phyloP scores from a whole-genome alignment of 2,113 vertebrate species.

The Oplegnathus fasciatus region DNA sequence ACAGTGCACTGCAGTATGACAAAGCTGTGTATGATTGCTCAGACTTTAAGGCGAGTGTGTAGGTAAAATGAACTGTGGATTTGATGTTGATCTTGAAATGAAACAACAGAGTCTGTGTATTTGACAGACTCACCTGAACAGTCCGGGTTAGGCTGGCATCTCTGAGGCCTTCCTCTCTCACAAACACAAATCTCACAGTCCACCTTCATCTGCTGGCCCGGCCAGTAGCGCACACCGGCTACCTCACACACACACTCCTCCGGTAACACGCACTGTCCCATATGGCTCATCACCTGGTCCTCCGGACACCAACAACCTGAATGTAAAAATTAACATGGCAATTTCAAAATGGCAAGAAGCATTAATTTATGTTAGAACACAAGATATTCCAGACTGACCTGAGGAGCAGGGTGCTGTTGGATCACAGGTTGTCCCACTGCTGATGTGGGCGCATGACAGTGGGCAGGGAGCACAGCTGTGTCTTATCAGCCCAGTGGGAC shows the following conservation, averaged over 20 bases:
- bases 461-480: slow-evolving; percentile 87
- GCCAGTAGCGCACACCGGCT: slow-evolving; percentile 80
- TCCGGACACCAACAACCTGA: slow-evolving; percentile 91
- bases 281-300: slow-evolving; percentile 84
- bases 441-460: slow-evolving; percentile 88
- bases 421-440: slow-evolving; percentile 73
- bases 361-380: background rate
- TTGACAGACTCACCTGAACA: slow-evolving; percentile 84
- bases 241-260: slow-evolving; percentile 87
- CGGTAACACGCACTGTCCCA: slow-evolving; percentile 83
- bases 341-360: background rate
- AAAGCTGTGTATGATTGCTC: slow-evolving; percentile 5
- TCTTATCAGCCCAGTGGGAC: slow-evolving; percentile 81
- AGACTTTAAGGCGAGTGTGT: background rate
- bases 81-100: background rate
- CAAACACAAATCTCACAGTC: slow-evolving; percentile 90
- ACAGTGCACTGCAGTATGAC: slow-evolving; percentile 86
- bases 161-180: slow-evolving; percentile 83
- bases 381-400: slow-evolving; percentile 75
- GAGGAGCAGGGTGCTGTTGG: slow-evolving; percentile 80
- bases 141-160: slow-evolving; percentile 86
- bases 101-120: background rate
- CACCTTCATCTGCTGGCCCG: slow-evolving; percentile 85
- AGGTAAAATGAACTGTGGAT: background rate
- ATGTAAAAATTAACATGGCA: background rate